A percentile compares a stretch with the other conserved stretches of the same genome.
Conservation (phyloP, 2,797 vertebrate species). For the Meriones psammophilus region DNA sequence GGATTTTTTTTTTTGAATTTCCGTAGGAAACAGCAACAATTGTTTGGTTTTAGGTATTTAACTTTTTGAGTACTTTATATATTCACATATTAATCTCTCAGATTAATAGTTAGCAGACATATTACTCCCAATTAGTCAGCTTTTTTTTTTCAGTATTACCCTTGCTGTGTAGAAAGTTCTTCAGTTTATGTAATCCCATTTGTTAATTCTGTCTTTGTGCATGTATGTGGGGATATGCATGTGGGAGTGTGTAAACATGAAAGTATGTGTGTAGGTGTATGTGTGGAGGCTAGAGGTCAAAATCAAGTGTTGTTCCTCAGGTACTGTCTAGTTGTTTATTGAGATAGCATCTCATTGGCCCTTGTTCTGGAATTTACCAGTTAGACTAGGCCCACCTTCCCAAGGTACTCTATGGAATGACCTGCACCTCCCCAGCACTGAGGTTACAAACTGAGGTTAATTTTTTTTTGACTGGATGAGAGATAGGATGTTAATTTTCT, state of each 20-base stretch:
- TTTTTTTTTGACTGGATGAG: background rate
- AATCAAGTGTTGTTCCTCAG: background rate
- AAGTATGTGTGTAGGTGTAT: background rate
- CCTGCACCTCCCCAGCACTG: background rate
- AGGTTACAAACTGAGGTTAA: background rate
- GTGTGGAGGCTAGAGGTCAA: background rate
- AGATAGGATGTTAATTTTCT: background rate
- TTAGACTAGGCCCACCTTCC: background rate
- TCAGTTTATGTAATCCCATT: background rate
- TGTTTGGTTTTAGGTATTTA: background rate
- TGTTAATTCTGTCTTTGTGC: background rate
- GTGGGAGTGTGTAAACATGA: background rate
- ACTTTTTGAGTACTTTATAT: background rate
- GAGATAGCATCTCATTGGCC: background rate
- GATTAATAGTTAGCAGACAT: background rate
- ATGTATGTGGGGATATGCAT: background rate
- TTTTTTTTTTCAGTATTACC: background rate
- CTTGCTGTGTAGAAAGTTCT: background rate
- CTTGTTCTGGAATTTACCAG: background rate
- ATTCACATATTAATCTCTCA: background rate
- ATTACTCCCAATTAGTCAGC: background rate
- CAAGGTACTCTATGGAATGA: background rate
- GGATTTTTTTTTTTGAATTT: slow-evolving; percentile 46
- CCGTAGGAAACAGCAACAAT: slow-evolving; percentile 10
- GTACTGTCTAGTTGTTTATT: background rate